Evolutionary conservation across 2,113 vertebrate genomes (phyloP).

Genomic region (Pterophyllum scalare): DNA sequence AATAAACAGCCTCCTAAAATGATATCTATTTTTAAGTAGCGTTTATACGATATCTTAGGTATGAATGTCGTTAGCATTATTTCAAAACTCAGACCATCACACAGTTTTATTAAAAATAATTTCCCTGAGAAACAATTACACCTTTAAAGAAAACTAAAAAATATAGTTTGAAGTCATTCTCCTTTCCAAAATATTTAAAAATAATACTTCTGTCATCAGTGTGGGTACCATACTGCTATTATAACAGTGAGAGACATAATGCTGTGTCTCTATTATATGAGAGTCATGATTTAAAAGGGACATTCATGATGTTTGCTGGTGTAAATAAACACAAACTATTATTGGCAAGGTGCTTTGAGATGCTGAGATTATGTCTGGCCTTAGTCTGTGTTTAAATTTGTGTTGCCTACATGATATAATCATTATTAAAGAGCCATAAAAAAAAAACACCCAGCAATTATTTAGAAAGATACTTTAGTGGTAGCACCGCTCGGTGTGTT

Average conservation of each 20-base stretch:
- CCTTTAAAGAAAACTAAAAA: background rate
- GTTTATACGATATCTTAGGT: background rate
- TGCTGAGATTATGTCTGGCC: conserved; percentile 7
- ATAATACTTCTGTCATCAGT: background rate
- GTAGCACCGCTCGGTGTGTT: background rate
- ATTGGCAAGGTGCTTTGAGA: background rate
- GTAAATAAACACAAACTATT: conserved; percentile 36
- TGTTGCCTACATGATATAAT: conserved; percentile 2
- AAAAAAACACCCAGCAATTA: background rate
- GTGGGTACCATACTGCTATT: background rate
- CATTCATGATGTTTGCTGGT: background rate
- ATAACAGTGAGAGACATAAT: background rate
- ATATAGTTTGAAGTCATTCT: background rate
- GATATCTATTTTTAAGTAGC: background rate
- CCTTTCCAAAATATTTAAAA: background rate
- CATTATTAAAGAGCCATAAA: background rate
- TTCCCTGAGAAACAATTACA: background rate
- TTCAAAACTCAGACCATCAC: background rate
- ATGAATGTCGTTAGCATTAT: background rate
- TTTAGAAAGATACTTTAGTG: background rate
- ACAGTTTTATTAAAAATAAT: background rate
- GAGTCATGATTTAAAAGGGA: conserved; percentile 3
- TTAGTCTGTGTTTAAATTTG: conserved; percentile 13
- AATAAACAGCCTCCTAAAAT: background rate
- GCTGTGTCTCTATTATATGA: background rate